A percentile compares a stretch with the other conserved stretches of the same genome.
Conservation (phyloP, 2,797 vertebrate species). For the Discoglossus pictus region DNA sequence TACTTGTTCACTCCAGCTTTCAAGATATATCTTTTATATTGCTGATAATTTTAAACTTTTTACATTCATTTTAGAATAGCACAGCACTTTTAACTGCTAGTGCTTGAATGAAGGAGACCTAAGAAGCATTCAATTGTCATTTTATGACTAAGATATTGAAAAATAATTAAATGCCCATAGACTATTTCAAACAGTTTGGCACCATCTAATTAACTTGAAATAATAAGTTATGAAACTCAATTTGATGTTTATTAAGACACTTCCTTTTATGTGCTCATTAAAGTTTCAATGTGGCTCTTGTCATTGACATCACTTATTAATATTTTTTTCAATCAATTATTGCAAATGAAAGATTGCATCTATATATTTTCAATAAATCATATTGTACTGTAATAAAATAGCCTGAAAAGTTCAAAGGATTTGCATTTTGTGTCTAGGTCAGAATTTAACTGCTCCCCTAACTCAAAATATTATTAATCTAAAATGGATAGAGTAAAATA, state of each 20-base stretch:
- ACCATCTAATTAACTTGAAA: constrained; percentile 51
- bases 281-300: constrained; percentile 45
- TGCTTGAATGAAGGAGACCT: constrained; percentile 42
- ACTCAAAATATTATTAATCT: too few species aligned
- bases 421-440: too few species aligned
- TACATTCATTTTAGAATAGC: too few species aligned
- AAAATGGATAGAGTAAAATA: constrained; percentile 14
- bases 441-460: too few species aligned
- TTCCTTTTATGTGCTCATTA: constrained; percentile 50
- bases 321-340: constrained; percentile 42
- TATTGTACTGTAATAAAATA: constrained; percentile 35
- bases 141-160: constrained; percentile 48
- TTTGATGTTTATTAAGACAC: constrained; percentile 52
- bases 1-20: too few species aligned
- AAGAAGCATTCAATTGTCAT: constrained; percentile 41
- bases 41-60: too few species aligned
- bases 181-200: constrained; percentile 47
- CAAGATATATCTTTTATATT: too few species aligned
- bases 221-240: constrained; percentile 49
- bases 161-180: constrained; percentile 49
- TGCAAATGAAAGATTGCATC: constrained; percentile 35
- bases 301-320: constrained; percentile 46
- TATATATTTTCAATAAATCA: constrained; percentile 16
- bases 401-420: constrained; percentile 20
- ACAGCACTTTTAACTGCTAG: constrained; percentile 22